These are phyloP conservation scores for Phyllopteryx taeniolatus DNA, from an alignment of 2,113 vertebrate genomes.

Conservation along the genomic window DNA sequence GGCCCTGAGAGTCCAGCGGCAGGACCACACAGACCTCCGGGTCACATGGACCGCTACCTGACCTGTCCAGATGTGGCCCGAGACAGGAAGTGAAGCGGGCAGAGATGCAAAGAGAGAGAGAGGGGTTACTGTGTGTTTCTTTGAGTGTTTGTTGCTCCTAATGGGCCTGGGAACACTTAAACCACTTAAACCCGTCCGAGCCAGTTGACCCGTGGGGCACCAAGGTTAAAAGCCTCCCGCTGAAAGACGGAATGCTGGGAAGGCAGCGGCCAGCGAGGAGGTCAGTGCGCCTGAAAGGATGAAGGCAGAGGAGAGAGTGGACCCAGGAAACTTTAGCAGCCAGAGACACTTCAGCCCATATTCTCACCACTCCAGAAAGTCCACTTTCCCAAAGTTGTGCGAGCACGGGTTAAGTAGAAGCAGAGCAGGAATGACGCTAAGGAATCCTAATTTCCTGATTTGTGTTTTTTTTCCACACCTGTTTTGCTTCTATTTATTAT, in stretches of 20 bases:
- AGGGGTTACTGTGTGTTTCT: constrained; percentile 48
- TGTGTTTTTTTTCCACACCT: neutral
- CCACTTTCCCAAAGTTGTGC: neutral
- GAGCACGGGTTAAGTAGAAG: neutral
- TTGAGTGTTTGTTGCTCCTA: constrained; percentile 65
- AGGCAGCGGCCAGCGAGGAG: constrained; percentile 1
- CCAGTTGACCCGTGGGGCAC: constrained; percentile 54
- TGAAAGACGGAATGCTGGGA: constrained; percentile 52
- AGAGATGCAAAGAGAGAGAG: neutral
- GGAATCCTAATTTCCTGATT: neutral
- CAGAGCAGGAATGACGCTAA: constrained; percentile 1
- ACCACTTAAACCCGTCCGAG: constrained; percentile 65
- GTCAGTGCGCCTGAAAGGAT: neutral
- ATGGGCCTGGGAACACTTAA: constrained; percentile 68
- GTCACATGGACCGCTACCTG: constrained; percentile 24
- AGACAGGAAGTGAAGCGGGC: neutral
- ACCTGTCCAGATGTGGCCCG: constrained; percentile 45
- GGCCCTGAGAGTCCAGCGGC: constrained; percentile 40
- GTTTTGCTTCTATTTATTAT: constrained; percentile 4
- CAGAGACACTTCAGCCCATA: neutral
- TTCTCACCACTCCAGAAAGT: neutral
- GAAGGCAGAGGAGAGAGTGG: neutral
- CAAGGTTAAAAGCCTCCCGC: constrained; percentile 65
- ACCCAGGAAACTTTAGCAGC: neutral
- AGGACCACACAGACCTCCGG: constrained; percentile 22